Conservation (phyloP, 2,113 vertebrate genomes). For the Leptocoma aspasia region DNA sequence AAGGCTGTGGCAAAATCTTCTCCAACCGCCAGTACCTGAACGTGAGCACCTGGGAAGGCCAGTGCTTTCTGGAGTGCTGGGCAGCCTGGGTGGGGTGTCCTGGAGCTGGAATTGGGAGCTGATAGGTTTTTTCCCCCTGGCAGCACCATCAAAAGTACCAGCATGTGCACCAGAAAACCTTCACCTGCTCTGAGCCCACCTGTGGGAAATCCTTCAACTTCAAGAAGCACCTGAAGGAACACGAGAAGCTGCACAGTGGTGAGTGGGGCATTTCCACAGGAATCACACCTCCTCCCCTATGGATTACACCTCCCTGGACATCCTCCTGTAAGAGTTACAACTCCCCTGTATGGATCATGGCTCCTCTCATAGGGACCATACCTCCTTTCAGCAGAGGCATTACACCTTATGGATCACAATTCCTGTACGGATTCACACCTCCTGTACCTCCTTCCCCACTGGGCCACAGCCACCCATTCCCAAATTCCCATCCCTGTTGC, state of each 20-base stretch:
- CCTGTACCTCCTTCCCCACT: background rate
- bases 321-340: no score
- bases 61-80: accelerated
- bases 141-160: conserved; percentile 81
- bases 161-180: conserved; percentile 80
- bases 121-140: accelerated
- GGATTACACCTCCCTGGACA: background rate
- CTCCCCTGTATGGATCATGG: no score
- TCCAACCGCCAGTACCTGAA: conserved; percentile 84
- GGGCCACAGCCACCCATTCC: background rate
- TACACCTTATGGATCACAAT: background rate
- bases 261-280: background rate
- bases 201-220: conserved; percentile 84
- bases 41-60: conserved; percentile 35
- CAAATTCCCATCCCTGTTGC: background rate
- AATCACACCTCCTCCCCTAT: no score
- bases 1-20: conserved; percentile 82
- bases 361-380: background rate
- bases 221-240: conserved; percentile 79
- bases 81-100: background rate
- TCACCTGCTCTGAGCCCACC: conserved; percentile 73
- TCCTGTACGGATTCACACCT: accelerated
- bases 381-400: no score
- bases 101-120: background rate
- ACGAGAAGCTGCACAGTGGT: conserved; percentile 1